phyloP scores from a whole-genome alignment of 2,888 invertebrate genomes.

The Masnerella sp. region DNA sequence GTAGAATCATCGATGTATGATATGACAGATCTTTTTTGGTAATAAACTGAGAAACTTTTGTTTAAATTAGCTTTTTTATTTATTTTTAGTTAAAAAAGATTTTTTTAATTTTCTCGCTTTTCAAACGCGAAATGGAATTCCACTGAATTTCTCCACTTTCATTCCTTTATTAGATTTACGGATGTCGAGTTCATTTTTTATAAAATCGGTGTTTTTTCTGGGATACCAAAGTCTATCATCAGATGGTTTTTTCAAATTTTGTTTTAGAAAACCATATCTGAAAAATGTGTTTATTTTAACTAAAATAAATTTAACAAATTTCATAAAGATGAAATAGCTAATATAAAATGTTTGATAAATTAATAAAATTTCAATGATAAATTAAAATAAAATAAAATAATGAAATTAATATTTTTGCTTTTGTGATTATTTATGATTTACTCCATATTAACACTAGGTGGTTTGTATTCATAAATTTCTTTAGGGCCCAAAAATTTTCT shows the following conservation, averaged over 20 bases:
- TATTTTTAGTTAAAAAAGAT: not conserved
- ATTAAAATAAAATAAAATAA: no score
- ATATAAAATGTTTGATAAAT: no score
- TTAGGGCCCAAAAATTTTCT: conserved; percentile 62
- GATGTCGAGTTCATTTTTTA: conserved; percentile 66
- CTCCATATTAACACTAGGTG: conserved; percentile 72
- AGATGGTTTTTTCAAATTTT: conserved; percentile 62
- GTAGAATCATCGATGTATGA: no score
- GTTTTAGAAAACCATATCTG: conserved; percentile 73
- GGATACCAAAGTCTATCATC: conserved; percentile 70
- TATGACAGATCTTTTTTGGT: no score
- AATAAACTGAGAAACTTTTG: not conserved
- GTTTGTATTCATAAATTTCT: conserved; percentile 67
- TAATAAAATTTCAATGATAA: no score
- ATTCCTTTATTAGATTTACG: conserved; percentile 62
- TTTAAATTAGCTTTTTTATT: not conserved
- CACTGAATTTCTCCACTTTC: conserved; percentile 65
- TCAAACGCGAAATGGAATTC: conserved; percentile 63
- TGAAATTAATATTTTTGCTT: no score
- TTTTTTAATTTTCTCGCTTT: not conserved
- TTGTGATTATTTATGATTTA: no score
- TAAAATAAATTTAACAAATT: no score
- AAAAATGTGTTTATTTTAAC: conserved; percentile 9
- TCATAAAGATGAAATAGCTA: no score
- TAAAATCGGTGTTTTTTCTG: conserved; percentile 64